Conservation (phyloP, 2,888 invertebrate genomes). For the Chrysotoxum bicinctum region DNA sequence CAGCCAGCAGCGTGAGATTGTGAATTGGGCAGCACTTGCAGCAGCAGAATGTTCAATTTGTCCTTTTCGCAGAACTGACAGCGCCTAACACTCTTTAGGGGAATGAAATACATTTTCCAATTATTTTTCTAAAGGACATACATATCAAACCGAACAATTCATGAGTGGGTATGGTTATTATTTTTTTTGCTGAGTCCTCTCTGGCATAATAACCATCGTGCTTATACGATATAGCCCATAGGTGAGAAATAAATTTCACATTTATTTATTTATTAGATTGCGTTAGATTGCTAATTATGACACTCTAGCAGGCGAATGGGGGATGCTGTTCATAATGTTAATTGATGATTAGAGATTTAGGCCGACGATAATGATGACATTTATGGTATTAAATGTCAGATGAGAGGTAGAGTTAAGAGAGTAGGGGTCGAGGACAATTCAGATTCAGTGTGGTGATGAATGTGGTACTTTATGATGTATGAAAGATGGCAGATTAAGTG, state of each 20-base stretch:
- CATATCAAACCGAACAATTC: background rate
- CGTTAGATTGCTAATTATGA: constrained; percentile 64
- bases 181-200: constrained; percentile 1
- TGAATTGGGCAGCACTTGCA: constrained; percentile 62
- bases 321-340: constrained; percentile 33
- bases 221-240: background rate
- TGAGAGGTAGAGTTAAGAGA: constrained; percentile 27
- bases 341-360: constrained; percentile 68
- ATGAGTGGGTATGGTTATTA: constrained; percentile 23
- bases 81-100: constrained; percentile 36
- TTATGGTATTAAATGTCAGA: constrained; percentile 51
- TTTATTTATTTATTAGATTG: constrained; percentile 66
- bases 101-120: constrained; percentile 66
- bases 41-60: constrained; percentile 10
- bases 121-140: constrained; percentile 66
- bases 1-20: constrained; percentile 34
- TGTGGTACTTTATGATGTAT: background rate
- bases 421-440: background rate
- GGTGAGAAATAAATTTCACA: constrained; percentile 60
- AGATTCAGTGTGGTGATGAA: background rate
- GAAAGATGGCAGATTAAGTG: constrained; percentile 22
- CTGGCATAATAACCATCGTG: background rate
- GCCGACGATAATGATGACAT: constrained; percentile 51
- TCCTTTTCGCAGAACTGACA: background rate
- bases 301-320: constrained; percentile 27